Base-by-base conservation (phyloP, 2,888 invertebrate genomes). In the Phaonia tiefii region DNA sequence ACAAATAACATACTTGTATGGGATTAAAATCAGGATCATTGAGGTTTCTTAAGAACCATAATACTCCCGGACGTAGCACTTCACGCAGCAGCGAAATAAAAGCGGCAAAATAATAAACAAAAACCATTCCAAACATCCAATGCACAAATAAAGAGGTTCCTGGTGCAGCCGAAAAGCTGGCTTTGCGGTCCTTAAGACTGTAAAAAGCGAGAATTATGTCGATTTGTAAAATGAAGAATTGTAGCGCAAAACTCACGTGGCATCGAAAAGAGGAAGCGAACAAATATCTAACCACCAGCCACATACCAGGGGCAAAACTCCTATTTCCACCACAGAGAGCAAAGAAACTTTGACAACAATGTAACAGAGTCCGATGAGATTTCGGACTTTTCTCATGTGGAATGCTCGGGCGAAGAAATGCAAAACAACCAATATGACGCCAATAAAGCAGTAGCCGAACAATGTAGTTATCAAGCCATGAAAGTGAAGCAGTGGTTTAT, bases 281-380 rank as follows among this genome's bases (percentile, higher is more conserved):
- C 99, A 99, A 75, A 99, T 96, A 89, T 99, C 99, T 79, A 99
- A 92, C 99, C 99, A 99, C 98, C 99, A 99, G 8, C 99, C 99
- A 88, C 99, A 99, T 17, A 99, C 95, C 4, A 99, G 92, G 0
- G 99, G 99, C 86, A 99, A 94, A 0, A 99, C 96, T 2, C 99
- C 99, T 80, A 99, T 98, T 92, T 99, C 99, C 26, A 99, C 96
- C 44, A 99, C 98, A 3, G 98, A 97, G 26, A 99, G 92, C 81
- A 99, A 92, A 0, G 98, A 98, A 4, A 99, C 99, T 90, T 96
- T 94, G 0, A 91, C 90, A 51, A 91, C 90, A 79, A 98, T 96
- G 88, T 98, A 98, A 88, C 97, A 97, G 83, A 99, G 93, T 5
- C 99, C 99, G 51, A 99, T 91, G n/a, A 96, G 92, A 87, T 96